Conservation (phyloP, 2,888 invertebrate genomes). For the Tolmerus cingulatus region DNA sequence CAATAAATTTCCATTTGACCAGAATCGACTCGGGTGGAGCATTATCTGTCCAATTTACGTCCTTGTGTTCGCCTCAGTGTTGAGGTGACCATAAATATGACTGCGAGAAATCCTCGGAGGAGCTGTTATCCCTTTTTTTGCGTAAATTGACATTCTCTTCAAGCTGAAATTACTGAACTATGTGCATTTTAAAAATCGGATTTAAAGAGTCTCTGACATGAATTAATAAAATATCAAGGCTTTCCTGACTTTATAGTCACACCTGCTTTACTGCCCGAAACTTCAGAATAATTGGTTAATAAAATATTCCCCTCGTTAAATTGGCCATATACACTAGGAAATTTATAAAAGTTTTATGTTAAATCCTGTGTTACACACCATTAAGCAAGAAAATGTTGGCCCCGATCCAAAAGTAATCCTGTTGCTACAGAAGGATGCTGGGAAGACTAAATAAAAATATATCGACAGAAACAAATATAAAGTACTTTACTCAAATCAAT, state of each 20-base stretch:
- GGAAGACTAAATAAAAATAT: background rate
- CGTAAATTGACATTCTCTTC: background rate
- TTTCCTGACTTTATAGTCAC: background rate
- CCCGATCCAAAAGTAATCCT: background rate
- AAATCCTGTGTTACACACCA: background rate
- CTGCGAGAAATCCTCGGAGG: background rate
- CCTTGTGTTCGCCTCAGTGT: background rate
- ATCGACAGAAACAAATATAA: background rate
- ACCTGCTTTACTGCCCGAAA: background rate
- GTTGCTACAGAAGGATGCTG: background rate
- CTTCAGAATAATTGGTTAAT: background rate
- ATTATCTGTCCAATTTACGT: background rate
- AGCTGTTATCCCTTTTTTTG: background rate
- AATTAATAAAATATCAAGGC: background rate
- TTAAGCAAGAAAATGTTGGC: conserved; percentile 12
- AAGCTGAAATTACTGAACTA: background rate
- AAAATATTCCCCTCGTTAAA: background rate
- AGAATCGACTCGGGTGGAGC: background rate
- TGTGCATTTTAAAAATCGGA: background rate
- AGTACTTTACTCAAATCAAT: background rate
- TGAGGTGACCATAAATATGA: background rate
- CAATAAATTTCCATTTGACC: conserved; percentile 30
- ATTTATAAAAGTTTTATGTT: background rate
- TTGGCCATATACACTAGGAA: background rate
- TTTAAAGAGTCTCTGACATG: background rate